Conservation (phyloP, 2,113 vertebrate species). For the Quiscalus mexicanus region DNA sequence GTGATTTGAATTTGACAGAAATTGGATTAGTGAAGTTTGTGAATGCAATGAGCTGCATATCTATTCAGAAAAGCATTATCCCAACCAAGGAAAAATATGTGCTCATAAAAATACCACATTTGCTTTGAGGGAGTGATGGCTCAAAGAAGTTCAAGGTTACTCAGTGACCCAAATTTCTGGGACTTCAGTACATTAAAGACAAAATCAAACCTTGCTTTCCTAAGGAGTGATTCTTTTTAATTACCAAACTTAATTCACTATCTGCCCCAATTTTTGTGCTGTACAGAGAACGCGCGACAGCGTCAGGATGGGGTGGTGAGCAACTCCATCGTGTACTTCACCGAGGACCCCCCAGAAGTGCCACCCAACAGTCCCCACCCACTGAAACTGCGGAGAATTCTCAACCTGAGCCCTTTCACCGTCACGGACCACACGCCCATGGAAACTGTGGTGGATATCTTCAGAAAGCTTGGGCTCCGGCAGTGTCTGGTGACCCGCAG, state of each 20-base stretch:
- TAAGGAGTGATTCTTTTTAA: neutral
- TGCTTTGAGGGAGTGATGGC: neutral
- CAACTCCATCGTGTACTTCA: conserved; percentile 96
- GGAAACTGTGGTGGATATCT: conserved; percentile 98
- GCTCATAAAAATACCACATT: neutral
- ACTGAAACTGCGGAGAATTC: conserved; percentile 90
- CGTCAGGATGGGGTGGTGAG: conserved; percentile 97
- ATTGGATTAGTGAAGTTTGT: neutral
- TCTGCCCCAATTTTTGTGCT: neutral
- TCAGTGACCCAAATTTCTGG: neutral
- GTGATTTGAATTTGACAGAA: neutral
- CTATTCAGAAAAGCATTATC: neutral
- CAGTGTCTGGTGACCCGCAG: conserved; percentile 97
- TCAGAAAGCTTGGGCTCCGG: conserved; percentile 94
- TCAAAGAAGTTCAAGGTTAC: neutral
- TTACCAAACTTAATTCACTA: neutral
- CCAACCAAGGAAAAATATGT: neutral
- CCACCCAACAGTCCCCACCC: conserved; percentile 90
- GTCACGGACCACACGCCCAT: conserved; percentile 99
- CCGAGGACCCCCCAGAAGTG: conserved; percentile 89
- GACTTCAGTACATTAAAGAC: rapidly evolving
- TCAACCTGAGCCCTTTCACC: conserved; percentile 98
- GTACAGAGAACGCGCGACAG: conserved; percentile 91
- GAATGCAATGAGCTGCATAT: neutral
- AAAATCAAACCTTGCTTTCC: neutral